Conservation (phyloP, 2,888 invertebrate species). For the Loripinus fragilis region DNA sequence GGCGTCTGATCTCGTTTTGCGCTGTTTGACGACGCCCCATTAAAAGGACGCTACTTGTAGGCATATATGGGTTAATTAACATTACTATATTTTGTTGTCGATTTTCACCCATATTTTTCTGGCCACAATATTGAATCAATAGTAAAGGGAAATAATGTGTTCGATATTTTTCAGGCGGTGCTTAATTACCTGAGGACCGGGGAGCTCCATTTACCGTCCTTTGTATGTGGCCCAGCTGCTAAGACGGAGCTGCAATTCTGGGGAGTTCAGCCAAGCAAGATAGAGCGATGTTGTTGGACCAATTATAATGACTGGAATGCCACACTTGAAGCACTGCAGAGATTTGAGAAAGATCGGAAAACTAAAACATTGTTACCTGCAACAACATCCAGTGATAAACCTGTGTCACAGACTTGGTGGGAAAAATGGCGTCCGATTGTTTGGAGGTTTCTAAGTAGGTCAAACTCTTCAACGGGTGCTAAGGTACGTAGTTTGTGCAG, state of each 20-base stretch:
- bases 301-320: slow-evolving; percentile 73
- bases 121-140: too few relatives aligned
- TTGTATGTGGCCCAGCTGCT: slow-evolving; percentile 65
- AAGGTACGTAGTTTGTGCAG: slow-evolving; percentile 53
- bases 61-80: too few relatives aligned
- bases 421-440: slow-evolving; percentile 37
- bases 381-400: not conserved
- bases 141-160: too few relatives aligned
- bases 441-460: slow-evolving; percentile 71
- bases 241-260: slow-evolving; percentile 67
- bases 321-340: slow-evolving; percentile 66
- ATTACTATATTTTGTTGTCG: too few relatives aligned
- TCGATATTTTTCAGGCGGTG: slow-evolving; percentile 53
- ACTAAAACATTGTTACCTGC: slow-evolving; percentile 35
- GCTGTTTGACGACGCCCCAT: too few relatives aligned
- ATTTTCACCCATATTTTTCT: too few relatives aligned
- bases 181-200: slow-evolving; percentile 68
- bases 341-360: slow-evolving; percentile 60
- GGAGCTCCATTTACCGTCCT: slow-evolving; percentile 67
- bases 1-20: too few relatives aligned
- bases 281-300: slow-evolving; percentile 71
- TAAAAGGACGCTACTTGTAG: too few relatives aligned
- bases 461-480: slow-evolving; percentile 59
- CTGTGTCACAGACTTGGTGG: slow-evolving; percentile 32
- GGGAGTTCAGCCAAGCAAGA: slow-evolving; percentile 51